A percentile compares a stretch with the other conserved stretches of the same genome.
phyloP scores from a whole-genome alignment of 2,797 vertebrate species.

The Melopsittacus undulatus region DNA sequence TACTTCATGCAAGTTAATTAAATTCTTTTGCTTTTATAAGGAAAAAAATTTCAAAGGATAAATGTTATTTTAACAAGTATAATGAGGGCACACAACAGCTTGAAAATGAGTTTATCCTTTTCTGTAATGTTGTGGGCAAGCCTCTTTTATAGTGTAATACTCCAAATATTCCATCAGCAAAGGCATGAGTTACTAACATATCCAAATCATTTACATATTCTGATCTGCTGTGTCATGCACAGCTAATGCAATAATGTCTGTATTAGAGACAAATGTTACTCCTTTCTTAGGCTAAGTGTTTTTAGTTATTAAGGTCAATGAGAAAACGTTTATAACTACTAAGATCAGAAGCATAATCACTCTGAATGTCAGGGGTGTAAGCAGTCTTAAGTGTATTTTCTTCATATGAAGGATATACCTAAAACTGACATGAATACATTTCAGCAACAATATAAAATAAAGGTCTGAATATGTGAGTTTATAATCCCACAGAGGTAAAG shows the following conservation, averaged over 20 bases:
- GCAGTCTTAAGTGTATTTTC: neutral
- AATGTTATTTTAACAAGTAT: slow-evolving; percentile 24
- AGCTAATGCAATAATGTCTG: neutral
- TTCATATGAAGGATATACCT: neutral
- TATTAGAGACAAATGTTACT: neutral
- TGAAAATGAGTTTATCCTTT: neutral
- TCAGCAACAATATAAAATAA: neutral
- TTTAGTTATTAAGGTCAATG: neutral
- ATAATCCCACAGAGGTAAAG: neutral
- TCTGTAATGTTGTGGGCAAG: neutral
- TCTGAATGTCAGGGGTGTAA: neutral
- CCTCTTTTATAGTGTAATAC: neutral
- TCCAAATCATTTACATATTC: neutral
- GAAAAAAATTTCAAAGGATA: neutral
- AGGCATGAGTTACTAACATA: neutral
- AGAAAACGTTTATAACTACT: neutral
- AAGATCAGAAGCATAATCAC: neutral
- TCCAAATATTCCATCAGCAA: neutral
- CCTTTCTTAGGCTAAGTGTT: neutral
- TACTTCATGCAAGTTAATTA: slow-evolving; percentile 64
- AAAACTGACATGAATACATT: neutral
- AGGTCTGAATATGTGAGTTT: neutral
- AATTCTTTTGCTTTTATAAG: slow-evolving; percentile 57
- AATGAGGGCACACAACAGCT: neutral
- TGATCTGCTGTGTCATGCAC: neutral